These are phyloP conservation scores for Zoanthus solanderi DNA, from an alignment of 92 coral and sea anemone species.

Conservation along the genomic window DNA sequence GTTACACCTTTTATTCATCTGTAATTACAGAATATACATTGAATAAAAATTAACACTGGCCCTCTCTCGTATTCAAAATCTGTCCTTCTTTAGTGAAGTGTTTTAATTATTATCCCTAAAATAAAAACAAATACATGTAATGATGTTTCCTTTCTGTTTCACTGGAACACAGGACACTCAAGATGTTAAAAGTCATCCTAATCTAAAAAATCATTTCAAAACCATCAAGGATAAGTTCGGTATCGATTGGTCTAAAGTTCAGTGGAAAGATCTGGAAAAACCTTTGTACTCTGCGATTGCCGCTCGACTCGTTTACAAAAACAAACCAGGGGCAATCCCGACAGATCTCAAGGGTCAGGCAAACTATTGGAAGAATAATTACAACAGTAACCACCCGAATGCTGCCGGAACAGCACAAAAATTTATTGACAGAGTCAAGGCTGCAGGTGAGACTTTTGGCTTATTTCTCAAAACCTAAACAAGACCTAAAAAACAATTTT, in stretches of 20 bases:
- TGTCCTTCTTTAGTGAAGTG: too few species aligned
- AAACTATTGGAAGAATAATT: constrained; percentile 53
- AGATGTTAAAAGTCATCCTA: constrained; percentile 48
- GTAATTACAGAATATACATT: too few species aligned
- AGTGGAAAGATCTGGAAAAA: constrained; percentile 36
- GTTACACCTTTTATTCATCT: too few species aligned
- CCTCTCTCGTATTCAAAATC: too few species aligned
- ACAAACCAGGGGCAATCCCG: constrained; percentile 50
- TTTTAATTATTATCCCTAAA: too few species aligned
- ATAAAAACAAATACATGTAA: too few species aligned
- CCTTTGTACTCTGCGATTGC: constrained; percentile 63
- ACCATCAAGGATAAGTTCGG: constrained; percentile 34
- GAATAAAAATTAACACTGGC: too few species aligned
- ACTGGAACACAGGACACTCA: constrained; percentile 35
- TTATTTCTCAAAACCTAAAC: too few species aligned
- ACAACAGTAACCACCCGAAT: background rate
- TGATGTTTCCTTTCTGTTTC: too few species aligned
- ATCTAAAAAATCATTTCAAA: background rate
- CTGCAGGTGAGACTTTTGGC: background rate
- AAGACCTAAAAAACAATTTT: too few species aligned
- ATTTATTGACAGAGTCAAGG: background rate
- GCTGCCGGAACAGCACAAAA: background rate
- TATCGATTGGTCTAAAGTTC: constrained; percentile 57
- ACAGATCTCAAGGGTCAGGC: constrained; percentile 41
- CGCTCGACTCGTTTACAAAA: constrained; percentile 41